Base-by-base conservation (phyloP, 2,113 vertebrate genomes). In the Manacus vitellinus region DNA sequence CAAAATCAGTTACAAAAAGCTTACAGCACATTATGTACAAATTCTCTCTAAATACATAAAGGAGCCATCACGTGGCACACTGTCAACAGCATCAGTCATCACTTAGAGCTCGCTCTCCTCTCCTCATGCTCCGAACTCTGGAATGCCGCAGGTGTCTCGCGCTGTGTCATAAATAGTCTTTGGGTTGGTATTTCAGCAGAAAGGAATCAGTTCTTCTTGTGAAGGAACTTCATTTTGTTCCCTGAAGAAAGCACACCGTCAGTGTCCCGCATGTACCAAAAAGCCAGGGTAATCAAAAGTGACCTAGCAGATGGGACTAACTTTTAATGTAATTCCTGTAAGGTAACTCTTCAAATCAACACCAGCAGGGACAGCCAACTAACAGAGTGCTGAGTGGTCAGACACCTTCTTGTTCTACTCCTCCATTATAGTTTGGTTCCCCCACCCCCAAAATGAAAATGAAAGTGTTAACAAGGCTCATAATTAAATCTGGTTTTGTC, bases 181-280 rank as follows among this genome's bases (percentile, higher is more conserved):
- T 88, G 88, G 87, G 72, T 7, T 31, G 88, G 67, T 28, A 67
- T 39, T 47, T 72, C 91, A 70, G 90, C 85, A 92, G 96, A 90
- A 92, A 49, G 37, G 56, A 59, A 47, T 98, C 97, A 99, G 98
- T 98, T 99, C 98, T 99, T 99, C 98, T 99, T 99, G 98, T 99
- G 99, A 82, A 99, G 99, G 96, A 99, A 99, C 98, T 99, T 99
- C 99, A 99, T 99, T 98, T 99, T 99, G 97, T 98, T 99, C 95
- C 99, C 99, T 99, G 95, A 39, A 93, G 71, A 81, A 88, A 85
- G 83, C 58, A 92, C 73, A 89, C 17, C 6, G 14, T 88, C 72
- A 95, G 77, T 37, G 52, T 86, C 8, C 8, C 35, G 22, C 47
- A 55, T 2, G 6, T 0, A 37, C 16, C 8, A 14, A 35, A 58